Evolutionary conservation across 2,888 invertebrate genomes (phyloP).

Genomic region (Aphelenchoides bicaudatus): DNA sequence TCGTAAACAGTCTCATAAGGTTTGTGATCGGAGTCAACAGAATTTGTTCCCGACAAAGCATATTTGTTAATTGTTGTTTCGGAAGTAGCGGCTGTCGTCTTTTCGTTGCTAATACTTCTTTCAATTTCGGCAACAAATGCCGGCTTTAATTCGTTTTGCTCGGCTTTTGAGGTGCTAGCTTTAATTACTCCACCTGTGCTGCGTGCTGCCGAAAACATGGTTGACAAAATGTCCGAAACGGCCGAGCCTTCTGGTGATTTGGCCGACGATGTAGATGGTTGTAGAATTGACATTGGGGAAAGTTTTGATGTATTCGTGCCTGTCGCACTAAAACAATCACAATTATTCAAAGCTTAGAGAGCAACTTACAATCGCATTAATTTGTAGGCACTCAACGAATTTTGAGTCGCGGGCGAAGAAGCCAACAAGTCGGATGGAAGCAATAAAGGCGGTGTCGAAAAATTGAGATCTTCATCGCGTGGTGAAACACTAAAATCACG

Average conservation of each 20-base stretch:
- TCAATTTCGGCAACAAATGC: neutral
- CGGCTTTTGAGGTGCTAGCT: neutral
- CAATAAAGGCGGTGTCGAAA: slow-evolving; percentile 12
- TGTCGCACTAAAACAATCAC: too few relatives aligned
- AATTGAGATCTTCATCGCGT: neutral
- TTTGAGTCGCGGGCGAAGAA: slow-evolving; percentile 8
- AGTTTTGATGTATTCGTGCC: too few relatives aligned
- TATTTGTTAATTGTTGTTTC: slow-evolving; percentile 12
- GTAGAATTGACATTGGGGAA: too few relatives aligned
- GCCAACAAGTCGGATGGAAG: slow-evolving; percentile 16
- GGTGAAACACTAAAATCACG: neutral
- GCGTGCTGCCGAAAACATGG: slow-evolving; percentile 14
- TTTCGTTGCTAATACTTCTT: neutral
- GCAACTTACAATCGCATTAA: neutral
- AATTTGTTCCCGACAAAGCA: neutral
- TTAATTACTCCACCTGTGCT: slow-evolving; percentile 7
- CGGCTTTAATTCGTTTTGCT: too few relatives aligned
- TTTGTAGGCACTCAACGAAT: too few relatives aligned
- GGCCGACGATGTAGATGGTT: too few relatives aligned
- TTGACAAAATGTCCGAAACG: slow-evolving; percentile 4
- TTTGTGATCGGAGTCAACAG: slow-evolving; percentile 2
- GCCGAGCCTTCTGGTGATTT: neutral
- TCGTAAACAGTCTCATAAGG: slow-evolving; percentile 2
- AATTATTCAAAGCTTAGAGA: too few relatives aligned
- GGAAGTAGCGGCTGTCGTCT: slow-evolving; percentile 12